Percentiles rank a stretch among this genome's conserved stretches.
phyloP scores from a whole-genome alignment of 35 echinoderm and acorn worm genomes.

The Acanthaster planci region DNA sequence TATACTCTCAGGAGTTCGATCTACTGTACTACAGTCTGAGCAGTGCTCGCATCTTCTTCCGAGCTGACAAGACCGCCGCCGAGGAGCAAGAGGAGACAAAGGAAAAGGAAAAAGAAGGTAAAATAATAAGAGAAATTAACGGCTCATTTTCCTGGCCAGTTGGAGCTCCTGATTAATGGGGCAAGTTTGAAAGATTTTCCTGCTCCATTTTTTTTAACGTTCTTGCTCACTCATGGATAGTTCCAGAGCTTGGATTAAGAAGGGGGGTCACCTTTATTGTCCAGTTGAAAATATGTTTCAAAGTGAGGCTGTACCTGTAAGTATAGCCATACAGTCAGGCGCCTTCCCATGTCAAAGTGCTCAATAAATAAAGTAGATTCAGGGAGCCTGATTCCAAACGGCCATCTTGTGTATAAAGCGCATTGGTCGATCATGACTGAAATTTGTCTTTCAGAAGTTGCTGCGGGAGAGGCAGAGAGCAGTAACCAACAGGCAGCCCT shows the following conservation, averaged over 20 bases:
- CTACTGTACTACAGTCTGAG: conserved; percentile 96
- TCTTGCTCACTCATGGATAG: neutral
- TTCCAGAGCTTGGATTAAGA: neutral
- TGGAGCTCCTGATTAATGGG: neutral
- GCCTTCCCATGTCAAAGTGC: too few species aligned
- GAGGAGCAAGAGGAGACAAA: conserved; percentile 91
- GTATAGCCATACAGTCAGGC: neutral
- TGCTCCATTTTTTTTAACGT: neutral
- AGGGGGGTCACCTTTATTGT: neutral
- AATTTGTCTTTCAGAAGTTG: neutral
- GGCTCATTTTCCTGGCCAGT: neutral
- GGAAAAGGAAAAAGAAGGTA: conserved; percentile 55
- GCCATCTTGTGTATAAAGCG: neutral
- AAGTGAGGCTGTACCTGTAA: neutral
- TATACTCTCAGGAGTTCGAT: conserved; percentile 81
- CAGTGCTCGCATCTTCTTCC: conserved; percentile 90
- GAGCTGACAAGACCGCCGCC: conserved; percentile 94
- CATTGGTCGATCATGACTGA: neutral
- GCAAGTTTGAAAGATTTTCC: neutral
- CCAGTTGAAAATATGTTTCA: neutral
- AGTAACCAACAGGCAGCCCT: neutral
- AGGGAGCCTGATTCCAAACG: neutral
- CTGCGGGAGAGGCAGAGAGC: neutral
- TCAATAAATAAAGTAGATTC: too few species aligned
- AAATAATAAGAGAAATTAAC: neutral